phyloP scores from a whole-genome alignment of 2,113 vertebrate genomes.

The Tupaia chinensis region DNA sequence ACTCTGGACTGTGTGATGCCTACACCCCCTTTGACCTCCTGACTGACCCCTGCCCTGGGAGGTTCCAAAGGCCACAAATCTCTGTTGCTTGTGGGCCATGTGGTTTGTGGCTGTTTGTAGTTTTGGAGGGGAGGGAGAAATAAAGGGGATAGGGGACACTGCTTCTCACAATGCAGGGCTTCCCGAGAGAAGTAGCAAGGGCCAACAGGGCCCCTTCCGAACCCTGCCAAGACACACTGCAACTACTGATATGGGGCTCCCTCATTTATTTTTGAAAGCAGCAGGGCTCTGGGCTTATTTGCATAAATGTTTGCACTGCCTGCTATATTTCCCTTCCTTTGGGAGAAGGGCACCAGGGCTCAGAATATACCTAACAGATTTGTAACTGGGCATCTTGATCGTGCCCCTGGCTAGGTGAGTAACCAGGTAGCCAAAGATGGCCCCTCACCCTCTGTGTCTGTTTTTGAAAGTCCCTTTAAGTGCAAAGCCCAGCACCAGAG shows the following conservation, averaged over 20 bases:
- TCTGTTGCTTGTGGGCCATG: slow-evolving; percentile 82
- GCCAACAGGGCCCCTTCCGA: slow-evolving; percentile 56
- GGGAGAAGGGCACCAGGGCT: slow-evolving; percentile 50
- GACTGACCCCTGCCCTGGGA: slow-evolving; percentile 83
- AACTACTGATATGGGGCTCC: slow-evolving; percentile 63
- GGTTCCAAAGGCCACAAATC: slow-evolving; percentile 82
- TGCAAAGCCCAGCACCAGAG: slow-evolving; percentile 21
- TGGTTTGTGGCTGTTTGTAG: slow-evolving; percentile 81
- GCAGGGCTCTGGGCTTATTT: slow-evolving; percentile 70
- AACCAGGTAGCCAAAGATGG: slow-evolving; percentile 8
- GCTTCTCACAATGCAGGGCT: slow-evolving; percentile 65
- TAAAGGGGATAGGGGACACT: slow-evolving; percentile 50
- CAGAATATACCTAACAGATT: slow-evolving; percentile 62
- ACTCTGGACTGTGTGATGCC: slow-evolving; percentile 82
- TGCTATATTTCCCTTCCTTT: slow-evolving; percentile 68
- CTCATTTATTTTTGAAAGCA: slow-evolving; percentile 78
- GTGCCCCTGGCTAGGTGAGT: slow-evolving; percentile 14
- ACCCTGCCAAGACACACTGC: slow-evolving; percentile 73
- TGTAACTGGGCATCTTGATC: slow-evolving; percentile 36
- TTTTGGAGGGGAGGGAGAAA: slow-evolving; percentile 65
- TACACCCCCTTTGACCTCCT: slow-evolving; percentile 79
- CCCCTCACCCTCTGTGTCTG: slow-evolving; percentile 29
- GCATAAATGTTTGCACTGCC: slow-evolving; percentile 69
- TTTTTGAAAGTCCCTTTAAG: slow-evolving; percentile 54
- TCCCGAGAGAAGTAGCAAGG: slow-evolving; percentile 57